Base-by-base conservation (phyloP, 1,140 invertebrate species). In the Ridgeia piscesae region DNA sequence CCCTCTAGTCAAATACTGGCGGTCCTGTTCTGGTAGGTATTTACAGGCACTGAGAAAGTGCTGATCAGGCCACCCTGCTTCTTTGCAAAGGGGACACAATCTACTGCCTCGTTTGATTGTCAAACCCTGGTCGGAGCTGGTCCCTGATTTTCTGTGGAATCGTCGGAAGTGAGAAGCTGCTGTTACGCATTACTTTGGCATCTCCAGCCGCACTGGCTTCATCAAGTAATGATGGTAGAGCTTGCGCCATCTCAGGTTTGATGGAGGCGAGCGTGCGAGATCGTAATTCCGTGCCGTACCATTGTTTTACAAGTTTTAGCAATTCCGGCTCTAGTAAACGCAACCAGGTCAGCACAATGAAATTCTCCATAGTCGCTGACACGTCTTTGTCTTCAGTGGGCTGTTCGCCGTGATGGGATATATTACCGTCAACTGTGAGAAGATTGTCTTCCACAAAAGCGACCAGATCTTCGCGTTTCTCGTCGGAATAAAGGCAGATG, bases 371-470 rank as follows among this genome's bases (percentile, higher is more conserved):
- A 2, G 93, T 89, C 14, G 93, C 93, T 0, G 93, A 91, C 14
- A 94, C 0, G 89, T 94, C 94, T 35, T 94, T 93, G 89, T 94
- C 94, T 2, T 89, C 91, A 17, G 33, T 91, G 31, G 93, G 91
- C 0, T 92, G 11, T 33, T 50, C 92, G 6, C n/a, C 92, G 77
- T 92, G 91, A 91, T 94, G 94, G 6, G 31, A n/a, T n/a, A n/a
- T n/a, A 91, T n/a, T n/a, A n/a, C n/a, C n/a, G n/a, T n/a, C n/a
- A n/a, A n/a, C n/a, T n/a, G n/a, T 50, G 0, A 94, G 77, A 0
- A 94, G 58, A 91, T 93, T 94, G 89, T 94, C 94, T 33, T 94
- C 93, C 33, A 94, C 42, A 89, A 94, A 94, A 6, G 93, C 92
- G 14, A 92, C 92, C 4, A 94, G 88, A 88, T 94, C 94, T 50